A percentile compares a stretch with the other conserved stretches of the same genome.
phyloP scores from a whole-genome alignment of 2,888 invertebrate genomes.

The Exocentrus adspersus region DNA sequence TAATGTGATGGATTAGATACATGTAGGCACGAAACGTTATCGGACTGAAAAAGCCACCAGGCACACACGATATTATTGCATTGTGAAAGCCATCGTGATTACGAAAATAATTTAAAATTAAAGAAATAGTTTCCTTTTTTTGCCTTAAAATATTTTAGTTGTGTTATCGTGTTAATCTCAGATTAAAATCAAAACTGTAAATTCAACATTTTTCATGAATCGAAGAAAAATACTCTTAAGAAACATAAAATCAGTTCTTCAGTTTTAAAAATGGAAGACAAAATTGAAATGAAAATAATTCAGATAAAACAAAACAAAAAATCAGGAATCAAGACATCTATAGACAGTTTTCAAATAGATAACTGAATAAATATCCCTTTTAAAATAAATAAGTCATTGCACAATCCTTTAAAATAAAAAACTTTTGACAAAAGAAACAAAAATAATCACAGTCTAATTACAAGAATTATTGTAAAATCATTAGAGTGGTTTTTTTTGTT shows the following conservation, averaged over 20 bases:
- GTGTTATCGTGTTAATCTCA: slow-evolving; percentile 30
- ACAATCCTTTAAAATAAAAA: slow-evolving; percentile 43
- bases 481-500: slow-evolving; percentile 2
- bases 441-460: slow-evolving; percentile 47
- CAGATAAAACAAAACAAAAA: slow-evolving; percentile 32
- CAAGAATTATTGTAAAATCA: slow-evolving; percentile 30
- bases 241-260: slow-evolving; percentile 23
- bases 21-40: slow-evolving; percentile 25
- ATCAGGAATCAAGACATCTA: slow-evolving; percentile 20
- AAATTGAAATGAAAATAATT: slow-evolving; percentile 33
- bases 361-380: slow-evolving; percentile 40
- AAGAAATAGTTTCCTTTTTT: slow-evolving; percentile 8
- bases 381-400: slow-evolving; percentile 45
- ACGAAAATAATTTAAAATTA: slow-evolving; percentile 19
- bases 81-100: slow-evolving; percentile 16
- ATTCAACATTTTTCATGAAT: slow-evolving; percentile 13
- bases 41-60: slow-evolving; percentile 9
- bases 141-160: slow-evolving; percentile 24
- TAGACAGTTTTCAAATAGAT: slow-evolving; percentile 10
- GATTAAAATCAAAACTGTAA: not conserved
- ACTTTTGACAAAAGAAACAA: slow-evolving; percentile 37
- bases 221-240: too few species aligned
- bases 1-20: slow-evolving; percentile 25
- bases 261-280: slow-evolving; percentile 26
- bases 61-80: slow-evolving; percentile 24